Evolutionary conservation across 2,797 vertebrate genomes (phyloP), one percentile per base, ranked within the genome.

Genomic region (Danionella dracula): DNA sequence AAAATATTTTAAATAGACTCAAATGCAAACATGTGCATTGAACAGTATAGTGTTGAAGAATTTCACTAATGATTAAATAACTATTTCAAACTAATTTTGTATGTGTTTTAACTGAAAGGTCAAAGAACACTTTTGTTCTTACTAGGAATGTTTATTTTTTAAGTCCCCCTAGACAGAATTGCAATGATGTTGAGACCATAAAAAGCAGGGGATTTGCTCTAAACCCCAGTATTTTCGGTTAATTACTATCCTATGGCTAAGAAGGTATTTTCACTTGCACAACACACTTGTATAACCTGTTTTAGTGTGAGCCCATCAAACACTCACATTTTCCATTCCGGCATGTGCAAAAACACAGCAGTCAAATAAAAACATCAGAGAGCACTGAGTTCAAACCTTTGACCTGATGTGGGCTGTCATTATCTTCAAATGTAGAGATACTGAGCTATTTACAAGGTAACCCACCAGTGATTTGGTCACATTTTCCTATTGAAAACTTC

Each of bases 251-350:
- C 12, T 16, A 15, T 16, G 48, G 19, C 21, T 60, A 60, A 68
- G 48, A 68, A 84, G 76, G 75, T 78, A 81, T 82, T 70, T 74
- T 74, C 61, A 78, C 81, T 84, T 88, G 81, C 83, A 80, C 80
- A 85, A 81, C 53, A 75, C 66, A 70, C 78, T 84, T 82, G 81
- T 74, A 54, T 78, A 84, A 85, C 75, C 53, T 71, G 73, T 78
- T 68, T 73, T 61, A 77, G 69, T 32, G 66, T 76, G 72, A 77
- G 72, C 58, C 61, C 78, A 79, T 80, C 72, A 74, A 73, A 77
- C 42, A 49, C 46, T 37, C 74, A 72, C 70, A 76, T 81, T 84
- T 85, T 85, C 82, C 82, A 79, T 76, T 80, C 68, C 77, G 71
- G 62, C 69, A 78, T 73, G 72, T 64, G 49, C 55, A 50, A 67